Evolutionary conservation across 1,140 invertebrate species (phyloP).

Genomic region (Luehdorfia chinensis): DNA sequence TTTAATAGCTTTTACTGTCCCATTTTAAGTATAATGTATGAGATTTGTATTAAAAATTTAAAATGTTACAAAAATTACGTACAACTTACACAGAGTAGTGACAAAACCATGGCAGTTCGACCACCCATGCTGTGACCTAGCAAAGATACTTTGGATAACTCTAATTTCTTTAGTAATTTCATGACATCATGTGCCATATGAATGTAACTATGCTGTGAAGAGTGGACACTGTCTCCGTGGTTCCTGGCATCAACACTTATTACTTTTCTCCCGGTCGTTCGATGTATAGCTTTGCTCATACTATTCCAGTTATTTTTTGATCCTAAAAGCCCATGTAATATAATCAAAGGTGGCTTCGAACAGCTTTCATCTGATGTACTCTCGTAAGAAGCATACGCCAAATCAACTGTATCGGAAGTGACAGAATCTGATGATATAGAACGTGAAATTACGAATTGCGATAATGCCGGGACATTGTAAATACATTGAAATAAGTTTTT

Average conservation of each 20-base stretch:
- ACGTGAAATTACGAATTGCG: conserved; percentile 19
- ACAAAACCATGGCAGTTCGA: conserved; percentile 88
- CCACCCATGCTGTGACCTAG: conserved; percentile 97
- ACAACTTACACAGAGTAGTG: conserved; percentile 82
- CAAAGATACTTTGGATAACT: conserved; percentile 82
- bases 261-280: conserved; percentile 83
- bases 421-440: conserved; percentile 29
- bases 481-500: conserved; percentile 24
- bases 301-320: conserved; percentile 92
- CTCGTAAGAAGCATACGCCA: conserved; percentile 70
- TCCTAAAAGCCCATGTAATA: conserved; percentile 92
- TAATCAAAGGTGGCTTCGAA: conserved; percentile 82
- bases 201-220: conserved; percentile 83
- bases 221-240: conserved; percentile 94
- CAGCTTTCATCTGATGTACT: conserved; percentile 44
- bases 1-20: too few species aligned
- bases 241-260: conserved; percentile 93
- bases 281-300: conserved; percentile 87
- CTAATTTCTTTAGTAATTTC: conserved; percentile 81
- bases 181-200: conserved; percentile 88
- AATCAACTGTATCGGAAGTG: conserved; percentile 57
- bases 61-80: conserved; percentile 27
- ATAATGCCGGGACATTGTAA: conserved; percentile 4
- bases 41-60: too few species aligned
- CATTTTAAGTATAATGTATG: too few species aligned